These are phyloP conservation scores for Melanotus villosus DNA, from an alignment of 2,888 invertebrate species.

Conservation along the genomic window DNA sequence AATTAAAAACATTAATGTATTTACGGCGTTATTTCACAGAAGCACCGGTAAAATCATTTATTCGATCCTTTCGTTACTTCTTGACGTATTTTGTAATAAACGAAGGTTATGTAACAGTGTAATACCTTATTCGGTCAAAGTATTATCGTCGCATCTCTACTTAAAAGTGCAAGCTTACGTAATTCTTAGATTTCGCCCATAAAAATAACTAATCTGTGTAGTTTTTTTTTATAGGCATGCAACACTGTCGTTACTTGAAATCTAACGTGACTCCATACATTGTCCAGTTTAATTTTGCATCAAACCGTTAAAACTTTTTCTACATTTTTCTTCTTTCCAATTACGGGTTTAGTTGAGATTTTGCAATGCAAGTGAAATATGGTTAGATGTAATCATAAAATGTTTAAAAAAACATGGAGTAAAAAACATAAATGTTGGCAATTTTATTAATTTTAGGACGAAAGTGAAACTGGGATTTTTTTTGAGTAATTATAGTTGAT, in stretches of 20 bases:
- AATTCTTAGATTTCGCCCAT: slow-evolving; percentile 15
- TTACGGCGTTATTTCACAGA: not conserved
- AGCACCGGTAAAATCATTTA: slow-evolving; percentile 1
- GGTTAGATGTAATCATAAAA: too few relatives aligned
- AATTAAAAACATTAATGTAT: not conserved
- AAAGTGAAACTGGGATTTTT: too few relatives aligned
- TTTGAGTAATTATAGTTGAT: too few relatives aligned
- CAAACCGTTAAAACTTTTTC: not conserved
- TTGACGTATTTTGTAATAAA: slow-evolving; percentile 8
- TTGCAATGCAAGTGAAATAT: too few relatives aligned
- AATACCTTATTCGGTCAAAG: slow-evolving; percentile 1
- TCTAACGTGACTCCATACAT: slow-evolving; percentile 1
- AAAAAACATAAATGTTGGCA: too few relatives aligned
- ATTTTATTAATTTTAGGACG: too few relatives aligned
- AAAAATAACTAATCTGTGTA: not conserved
- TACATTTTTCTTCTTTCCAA: not conserved
- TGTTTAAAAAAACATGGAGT: too few relatives aligned
- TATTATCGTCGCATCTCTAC: slow-evolving; percentile 6
- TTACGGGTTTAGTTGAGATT: too few relatives aligned
- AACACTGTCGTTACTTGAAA: slow-evolving; percentile 6
- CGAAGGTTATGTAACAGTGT: slow-evolving; percentile 9
- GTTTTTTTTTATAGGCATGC: slow-evolving; percentile 5
- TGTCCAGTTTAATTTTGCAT: not conserved
- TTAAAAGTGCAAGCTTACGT: slow-evolving; percentile 8
- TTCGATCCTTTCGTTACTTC: not conserved